These are phyloP conservation scores for Megaleporinus macrocephalus DNA, from an alignment of 2,113 vertebrate species.

Conservation along the genomic window DNA sequence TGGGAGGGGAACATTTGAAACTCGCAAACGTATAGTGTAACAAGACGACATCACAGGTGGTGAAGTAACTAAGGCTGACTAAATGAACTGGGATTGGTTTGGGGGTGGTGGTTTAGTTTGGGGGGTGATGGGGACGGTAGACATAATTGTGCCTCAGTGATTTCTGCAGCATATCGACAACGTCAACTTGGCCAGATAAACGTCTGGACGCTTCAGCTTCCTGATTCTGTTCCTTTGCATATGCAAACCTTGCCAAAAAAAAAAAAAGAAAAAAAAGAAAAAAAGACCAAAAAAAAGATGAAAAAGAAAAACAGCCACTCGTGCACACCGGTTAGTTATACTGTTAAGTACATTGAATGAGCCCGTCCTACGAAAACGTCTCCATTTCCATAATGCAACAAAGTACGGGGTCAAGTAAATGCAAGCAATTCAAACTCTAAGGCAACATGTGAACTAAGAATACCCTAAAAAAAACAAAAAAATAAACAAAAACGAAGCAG, in stretches of 20 bases:
- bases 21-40: neutral
- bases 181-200: constrained; percentile 7
- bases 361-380: constrained; percentile 17
- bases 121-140: neutral
- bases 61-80: neutral
- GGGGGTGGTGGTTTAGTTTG: no score
- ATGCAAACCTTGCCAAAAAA: constrained; percentile 1
- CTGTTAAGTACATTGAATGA: constrained; percentile 40
- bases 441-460: constrained; percentile 81
- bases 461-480: no score
- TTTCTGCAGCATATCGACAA: constrained; percentile 57
- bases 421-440: constrained; percentile 73
- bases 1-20: neutral
- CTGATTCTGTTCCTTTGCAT: constrained; percentile 42
- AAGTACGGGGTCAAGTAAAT: constrained; percentile 70
- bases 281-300: constrained; percentile 30
- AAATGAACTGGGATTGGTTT: neutral
- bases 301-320: constrained; percentile 58
- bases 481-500: constrained; percentile 57
- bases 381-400: constrained; percentile 60
- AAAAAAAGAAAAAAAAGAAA: neutral
- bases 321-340: constrained; percentile 24
- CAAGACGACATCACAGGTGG: neutral
- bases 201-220: constrained; percentile 26
- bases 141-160: constrained; percentile 34